phyloP scores from a whole-genome alignment of 2,888 invertebrate species.

The Leptura quadrifasciata region DNA sequence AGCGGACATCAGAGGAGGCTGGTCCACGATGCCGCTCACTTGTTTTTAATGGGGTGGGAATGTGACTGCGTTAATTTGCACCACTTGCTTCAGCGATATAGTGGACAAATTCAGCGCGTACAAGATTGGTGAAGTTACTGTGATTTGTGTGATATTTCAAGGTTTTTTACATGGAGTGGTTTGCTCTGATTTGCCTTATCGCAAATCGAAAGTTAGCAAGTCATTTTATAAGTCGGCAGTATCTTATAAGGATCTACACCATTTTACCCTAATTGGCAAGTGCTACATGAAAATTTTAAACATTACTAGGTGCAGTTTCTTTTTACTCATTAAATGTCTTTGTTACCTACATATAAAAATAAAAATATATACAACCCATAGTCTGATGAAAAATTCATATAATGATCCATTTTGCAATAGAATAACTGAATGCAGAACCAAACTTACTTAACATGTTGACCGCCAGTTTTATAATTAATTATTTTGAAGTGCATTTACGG shows the following conservation, averaged over 20 bases:
- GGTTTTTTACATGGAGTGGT: slow-evolving; percentile 43
- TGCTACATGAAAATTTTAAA: not conserved
- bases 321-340: not conserved
- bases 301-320: not conserved
- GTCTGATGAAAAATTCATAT: too few species aligned
- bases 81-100: slow-evolving; percentile 50
- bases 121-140: slow-evolving; percentile 41
- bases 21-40: slow-evolving; percentile 66
- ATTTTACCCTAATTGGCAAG: not conserved
- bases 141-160: slow-evolving; percentile 52
- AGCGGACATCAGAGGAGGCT: slow-evolving; percentile 62
- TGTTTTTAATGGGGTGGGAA: slow-evolving; percentile 67
- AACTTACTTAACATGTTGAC: too few species aligned
- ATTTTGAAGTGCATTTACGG: too few species aligned
- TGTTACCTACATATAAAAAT: too few species aligned
- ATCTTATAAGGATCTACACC: slow-evolving; percentile 3
- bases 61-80: slow-evolving; percentile 58
- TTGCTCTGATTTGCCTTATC: slow-evolving; percentile 44
- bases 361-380: too few species aligned
- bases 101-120: slow-evolving; percentile 41
- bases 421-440: too few species aligned
- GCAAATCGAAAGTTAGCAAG: slow-evolving; percentile 45
- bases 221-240: not conserved
- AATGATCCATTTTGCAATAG: too few species aligned
- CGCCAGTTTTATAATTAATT: too few species aligned